Conservation (phyloP, 2,113 vertebrate genomes). For the Capreolus pygargus region DNA sequence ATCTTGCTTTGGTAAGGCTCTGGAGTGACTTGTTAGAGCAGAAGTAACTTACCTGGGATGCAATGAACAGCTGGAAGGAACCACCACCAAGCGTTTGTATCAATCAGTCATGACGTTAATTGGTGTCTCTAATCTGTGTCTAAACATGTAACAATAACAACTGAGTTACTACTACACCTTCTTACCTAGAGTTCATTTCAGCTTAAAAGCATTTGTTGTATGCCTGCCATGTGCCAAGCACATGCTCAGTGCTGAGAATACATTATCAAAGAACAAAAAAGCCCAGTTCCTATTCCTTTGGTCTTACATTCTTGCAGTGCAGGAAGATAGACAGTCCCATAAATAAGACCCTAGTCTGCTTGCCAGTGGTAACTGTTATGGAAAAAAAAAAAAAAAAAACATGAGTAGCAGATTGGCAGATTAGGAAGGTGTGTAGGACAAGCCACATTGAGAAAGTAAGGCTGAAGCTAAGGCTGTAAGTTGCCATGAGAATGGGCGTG, state of each 20-base stretch:
- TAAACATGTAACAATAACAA: not conserved
- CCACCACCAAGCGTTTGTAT: not conserved
- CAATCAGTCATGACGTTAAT: not conserved
- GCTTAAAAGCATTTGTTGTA: too few species aligned
- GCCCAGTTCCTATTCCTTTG: not conserved
- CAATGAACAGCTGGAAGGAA: not conserved
- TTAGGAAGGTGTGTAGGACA: not conserved
- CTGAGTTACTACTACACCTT: not conserved
- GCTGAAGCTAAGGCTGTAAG: not conserved
- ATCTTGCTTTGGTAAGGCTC: not conserved
- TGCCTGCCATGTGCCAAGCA: rapidly evolving
- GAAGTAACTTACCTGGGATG: not conserved
- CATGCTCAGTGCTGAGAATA: not conserved
- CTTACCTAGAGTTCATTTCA: not conserved
- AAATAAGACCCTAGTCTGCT: not conserved
- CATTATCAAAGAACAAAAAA: not conserved
- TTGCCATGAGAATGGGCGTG: rapidly evolving
- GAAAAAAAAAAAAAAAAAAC: too few species aligned
- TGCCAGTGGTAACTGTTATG: not conserved
- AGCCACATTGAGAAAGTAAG: not conserved
- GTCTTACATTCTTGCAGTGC: not conserved
- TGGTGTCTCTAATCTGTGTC: not conserved
- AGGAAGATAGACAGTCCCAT: not conserved
- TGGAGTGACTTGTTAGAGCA: not conserved
- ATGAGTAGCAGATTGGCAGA: not conserved